Evolutionary conservation across 1,140 invertebrate species (phyloP), one percentile per base, ranked within the genome.

Genomic region (Dendroctonus ponderosae): DNA sequence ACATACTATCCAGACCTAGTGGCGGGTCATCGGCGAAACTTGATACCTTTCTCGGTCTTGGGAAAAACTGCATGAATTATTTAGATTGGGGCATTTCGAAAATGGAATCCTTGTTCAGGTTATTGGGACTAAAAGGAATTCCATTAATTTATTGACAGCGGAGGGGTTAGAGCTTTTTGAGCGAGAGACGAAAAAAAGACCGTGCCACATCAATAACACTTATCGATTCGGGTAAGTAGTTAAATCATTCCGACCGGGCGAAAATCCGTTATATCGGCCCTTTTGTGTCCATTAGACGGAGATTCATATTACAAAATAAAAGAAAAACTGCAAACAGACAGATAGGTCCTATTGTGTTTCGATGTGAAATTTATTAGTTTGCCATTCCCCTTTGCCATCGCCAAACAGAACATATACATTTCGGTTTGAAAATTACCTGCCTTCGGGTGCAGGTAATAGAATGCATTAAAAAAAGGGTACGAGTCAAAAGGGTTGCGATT

Each of bases 1-100:
- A 79, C 77, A 77, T 79, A 76, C 70, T 79, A 79, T 78, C 77
- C n/a, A 73, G 74, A 73, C 68, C 69, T 71, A 79, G 74, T 26
- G 73, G 76, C 76, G 77, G 77, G 77, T 79, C 77, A 79, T 77
- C 71, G 58, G 43, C 39, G 74, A 72, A 77, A 77, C 69, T 69
- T 71, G 77, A 79, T 78, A 77, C 68, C 62, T 70, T 62, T 70
- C 42, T 46, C 8, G 26, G 49, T 58, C 54, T 43, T 44, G 43
- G 56, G 43, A 52, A 56, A 15, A 12, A 7, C 38, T 54, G 41
- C 11, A 68, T 68, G 61, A 68, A 68, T 68, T 62, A 68, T 68
- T 68, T 63, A 68, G 62, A 61, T 67, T 61, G 41, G 57, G 59
- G 58, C 50, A 60, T 67, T 67, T 67, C 43, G 44, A 61, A 26